phyloP scores from a whole-genome alignment of 2,888 invertebrate genomes.

The Drosophila niveifrons region DNA sequence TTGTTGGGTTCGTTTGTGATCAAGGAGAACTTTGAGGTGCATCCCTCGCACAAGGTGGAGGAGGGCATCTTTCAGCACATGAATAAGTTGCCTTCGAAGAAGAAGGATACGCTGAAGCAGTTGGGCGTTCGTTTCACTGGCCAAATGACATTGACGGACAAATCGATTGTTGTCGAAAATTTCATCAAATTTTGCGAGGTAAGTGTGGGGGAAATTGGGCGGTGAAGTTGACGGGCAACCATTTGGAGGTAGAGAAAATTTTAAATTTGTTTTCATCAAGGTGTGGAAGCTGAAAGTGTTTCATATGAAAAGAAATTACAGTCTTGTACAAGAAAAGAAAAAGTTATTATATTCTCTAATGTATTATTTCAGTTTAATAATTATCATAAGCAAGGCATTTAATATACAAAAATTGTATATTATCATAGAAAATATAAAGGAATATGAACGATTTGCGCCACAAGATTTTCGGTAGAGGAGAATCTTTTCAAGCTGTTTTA shows the following conservation, averaged over 20 bases:
- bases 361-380: too few species aligned
- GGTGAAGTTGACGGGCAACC: neutral
- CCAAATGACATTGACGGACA: slow-evolving; percentile 85
- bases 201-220: slow-evolving; percentile 33
- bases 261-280: slow-evolving; percentile 1
- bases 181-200: slow-evolving; percentile 85
- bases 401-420: too few species aligned
- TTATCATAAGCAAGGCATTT: too few species aligned
- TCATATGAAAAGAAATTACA: neutral
- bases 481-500: too few species aligned
- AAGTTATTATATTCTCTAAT: too few species aligned
- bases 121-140: slow-evolving; percentile 85
- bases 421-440: too few species aligned
- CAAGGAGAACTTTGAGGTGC: slow-evolving; percentile 85
- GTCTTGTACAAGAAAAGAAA: neutral
- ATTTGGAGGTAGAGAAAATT: slow-evolving; percentile 8
- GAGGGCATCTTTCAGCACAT: slow-evolving; percentile 85
- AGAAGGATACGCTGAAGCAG: slow-evolving; percentile 85
- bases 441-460: too few species aligned
- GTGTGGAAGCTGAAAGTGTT: neutral
- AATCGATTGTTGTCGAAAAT: slow-evolving; percentile 85
- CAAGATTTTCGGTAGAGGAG: too few species aligned
- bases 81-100: slow-evolving; percentile 85
- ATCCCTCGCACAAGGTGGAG: slow-evolving; percentile 85
- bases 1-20: slow-evolving; percentile 83